Conservation (phyloP, 2,113 vertebrate species). For the Pelecanus crispus region DNA sequence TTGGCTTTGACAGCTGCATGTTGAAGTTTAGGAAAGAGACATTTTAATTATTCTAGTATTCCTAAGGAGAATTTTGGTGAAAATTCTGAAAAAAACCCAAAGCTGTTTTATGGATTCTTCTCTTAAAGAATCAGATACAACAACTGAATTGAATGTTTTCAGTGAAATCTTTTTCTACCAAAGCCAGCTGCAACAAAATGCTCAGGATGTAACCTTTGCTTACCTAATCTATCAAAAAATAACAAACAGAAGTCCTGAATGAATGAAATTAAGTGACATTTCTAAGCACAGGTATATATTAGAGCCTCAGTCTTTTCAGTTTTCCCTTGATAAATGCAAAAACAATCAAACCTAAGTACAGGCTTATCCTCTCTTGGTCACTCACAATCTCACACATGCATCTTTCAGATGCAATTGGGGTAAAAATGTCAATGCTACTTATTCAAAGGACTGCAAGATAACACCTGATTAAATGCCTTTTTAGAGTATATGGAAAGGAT, state of each 20-base stretch:
- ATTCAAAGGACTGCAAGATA: background rate
- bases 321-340: background rate
- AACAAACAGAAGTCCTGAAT: background rate
- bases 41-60: background rate
- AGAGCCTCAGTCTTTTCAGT: background rate
- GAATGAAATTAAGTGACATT: background rate
- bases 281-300: background rate
- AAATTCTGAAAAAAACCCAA: background rate
- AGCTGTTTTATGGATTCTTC: background rate
- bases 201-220: background rate
- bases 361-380: background rate
- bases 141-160: background rate
- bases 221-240: background rate
- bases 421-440: background rate
- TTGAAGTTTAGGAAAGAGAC: background rate
- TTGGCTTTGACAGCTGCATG: background rate
- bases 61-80: background rate
- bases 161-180: background rate
- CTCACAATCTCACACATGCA: background rate
- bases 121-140: background rate
- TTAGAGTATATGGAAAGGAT: background rate
- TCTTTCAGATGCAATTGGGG: constrained; percentile 28
- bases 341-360: background rate
- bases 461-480: background rate
- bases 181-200: background rate